Evolutionary conservation across 30 jellyfish, hydroid and myxozoan species (phyloP), one percentile per base, ranked within the genome.

Genomic region (Phacellophora camtschatica): DNA sequence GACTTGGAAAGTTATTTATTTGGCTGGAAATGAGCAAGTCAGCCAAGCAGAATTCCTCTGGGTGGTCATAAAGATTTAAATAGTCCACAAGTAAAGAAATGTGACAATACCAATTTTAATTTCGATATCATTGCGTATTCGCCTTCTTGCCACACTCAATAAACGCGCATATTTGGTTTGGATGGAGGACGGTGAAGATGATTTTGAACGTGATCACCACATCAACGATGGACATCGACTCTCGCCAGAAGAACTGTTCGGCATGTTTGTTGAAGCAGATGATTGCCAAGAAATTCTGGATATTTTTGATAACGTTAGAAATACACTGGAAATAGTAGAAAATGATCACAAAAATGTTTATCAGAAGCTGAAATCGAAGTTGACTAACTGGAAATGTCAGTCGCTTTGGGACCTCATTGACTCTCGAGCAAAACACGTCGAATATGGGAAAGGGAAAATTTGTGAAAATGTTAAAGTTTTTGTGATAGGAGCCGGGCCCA

Each of bases 331-430:
- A 8, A 77, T 90, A 29, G 62, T 55, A 10, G 72, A 48, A 28
- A 48, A 64, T 68, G 87, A 85, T 24, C 85, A 86, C 1, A 39
- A 19, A 22, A 85, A 65, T 29, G 58, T 84, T 77, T 90, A 84
- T 32, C 48, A 76, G 31, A 75, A 43, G 58, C 35, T 90, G 27
- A 90, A 90, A 71, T 41, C 95, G 19, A 77, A 79, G 12, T 62
- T 90, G 24, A 90, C 95, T 63, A 71, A 95, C 30, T 90, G 98
- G 98, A 84, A 78, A 53, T 90, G 96, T 46, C 98, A 90, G 86
- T 84, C 98, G 4, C 49, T 90, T 9, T 90, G 98, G 98, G 98
- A 90, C 48, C 63, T 90, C 54, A 37, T 90, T 54, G 94, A 90
- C 63, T 54, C 89, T 24, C 69, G 89, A 39, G 87, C 90, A 8